Base-by-base conservation (phyloP, 2,113 vertebrate genomes). In the Labeo catla region DNA sequence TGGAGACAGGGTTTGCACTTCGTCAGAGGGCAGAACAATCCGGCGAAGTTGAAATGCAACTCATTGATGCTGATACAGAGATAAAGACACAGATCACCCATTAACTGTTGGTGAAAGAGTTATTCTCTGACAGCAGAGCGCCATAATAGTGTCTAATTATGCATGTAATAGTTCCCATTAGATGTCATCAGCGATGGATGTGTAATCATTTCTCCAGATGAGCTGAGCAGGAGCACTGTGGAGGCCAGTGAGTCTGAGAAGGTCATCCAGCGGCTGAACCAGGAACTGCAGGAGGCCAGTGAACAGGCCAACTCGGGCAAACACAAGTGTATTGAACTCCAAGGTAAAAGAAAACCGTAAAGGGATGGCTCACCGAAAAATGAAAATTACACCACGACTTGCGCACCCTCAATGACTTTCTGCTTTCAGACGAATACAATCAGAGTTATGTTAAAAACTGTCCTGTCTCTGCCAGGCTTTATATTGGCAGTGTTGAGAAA, bases 241-340 rank as follows among this genome's bases (percentile, higher is more conserved):
- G 96, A 96, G 90, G 92, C 95, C 90, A 92, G 93, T 8, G 97
- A 98, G 89, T 91, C 97, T 65, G 97, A 98, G 88, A 96, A 97
- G 92, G 95, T 96, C 86, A 97, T 97, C 93, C 96, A 98, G 91
- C 95, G 93, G 8, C 95, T 99, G 92, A 97, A 96, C 87, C 96
- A 96, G 89, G 97, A 99, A 86, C 94, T 99, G 87, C 91, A 94
- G 86, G 96, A 97, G 91, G 97, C 97, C 87, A 97, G 96, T 94
- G 97, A 98, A 89, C 93, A 95, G 89, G 97, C 96, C 91, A 97
- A 95, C 87, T 92, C 92, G 76, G 97, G 96, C 94, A 97, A 96
- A 92, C 96, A 96, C 93, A 98, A 97, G 94, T 97, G 94, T 95
- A 95, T 95, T 91, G 97, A 99, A 93, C 95, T 99, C 88, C 96